phyloP scores from a whole-genome alignment of 2,888 invertebrate species.

The Willowsia nigromaculata region DNA sequence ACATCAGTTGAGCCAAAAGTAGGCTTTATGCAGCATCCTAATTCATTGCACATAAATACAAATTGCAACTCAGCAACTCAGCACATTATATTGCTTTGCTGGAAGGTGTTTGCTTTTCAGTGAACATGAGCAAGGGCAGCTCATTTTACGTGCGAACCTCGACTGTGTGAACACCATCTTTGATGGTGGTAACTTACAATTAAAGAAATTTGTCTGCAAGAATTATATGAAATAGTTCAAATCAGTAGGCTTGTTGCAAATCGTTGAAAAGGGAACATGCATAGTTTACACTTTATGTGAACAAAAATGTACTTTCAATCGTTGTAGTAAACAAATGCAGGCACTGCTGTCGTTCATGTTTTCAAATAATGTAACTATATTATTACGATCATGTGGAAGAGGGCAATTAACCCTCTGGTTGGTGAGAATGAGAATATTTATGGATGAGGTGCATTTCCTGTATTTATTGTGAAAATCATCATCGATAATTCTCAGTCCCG shows the following conservation, averaged over 20 bases:
- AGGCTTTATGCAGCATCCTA: too few relatives aligned
- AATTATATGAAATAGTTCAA: too few relatives aligned
- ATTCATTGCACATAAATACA: too few relatives aligned
- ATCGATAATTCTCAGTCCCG: neutral
- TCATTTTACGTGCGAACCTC: neutral
- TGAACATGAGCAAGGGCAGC: neutral
- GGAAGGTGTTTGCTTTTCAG: neutral
- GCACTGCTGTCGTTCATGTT: too few relatives aligned
- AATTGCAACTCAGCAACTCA: too few relatives aligned
- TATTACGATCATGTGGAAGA: neutral
- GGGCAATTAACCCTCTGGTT: neutral
- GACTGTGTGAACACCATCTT: neutral
- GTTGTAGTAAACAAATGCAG: too few relatives aligned
- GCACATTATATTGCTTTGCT: neutral
- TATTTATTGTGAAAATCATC: constrained; percentile 22
- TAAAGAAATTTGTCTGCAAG: neutral
- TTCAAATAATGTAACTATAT: too few relatives aligned
- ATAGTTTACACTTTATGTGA: too few relatives aligned
- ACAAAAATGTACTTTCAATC: too few relatives aligned
- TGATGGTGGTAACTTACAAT: neutral
- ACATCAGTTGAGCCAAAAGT: neutral
- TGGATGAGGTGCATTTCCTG: constrained; percentile 50
- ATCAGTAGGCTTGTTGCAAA: too few relatives aligned
- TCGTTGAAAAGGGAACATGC: too few relatives aligned
- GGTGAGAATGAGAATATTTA: neutral